Evolutionary conservation across 2,113 vertebrate genomes (phyloP), one percentile per base, ranked within the genome.

Genomic region (Pedetes capensis): DNA sequence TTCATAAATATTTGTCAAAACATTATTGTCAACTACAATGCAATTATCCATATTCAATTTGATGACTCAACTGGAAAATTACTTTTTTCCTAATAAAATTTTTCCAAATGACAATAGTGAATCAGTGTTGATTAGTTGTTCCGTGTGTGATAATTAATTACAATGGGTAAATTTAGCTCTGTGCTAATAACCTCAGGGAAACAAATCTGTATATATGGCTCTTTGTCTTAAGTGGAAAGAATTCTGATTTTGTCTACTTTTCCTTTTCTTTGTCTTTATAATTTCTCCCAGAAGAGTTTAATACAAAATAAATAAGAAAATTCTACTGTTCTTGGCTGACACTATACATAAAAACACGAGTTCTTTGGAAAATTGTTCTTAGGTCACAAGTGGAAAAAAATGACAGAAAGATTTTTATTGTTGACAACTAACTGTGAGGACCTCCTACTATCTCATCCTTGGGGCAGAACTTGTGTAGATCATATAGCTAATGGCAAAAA

Each of bases 11-110:
- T 95, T 96, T 98, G 97, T 96, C 96, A 97, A 95, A 96, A 96
- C 90, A 97, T 94, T 96, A 97, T 78, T 97, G 96, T 97, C 96
- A 97, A 84, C 66, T 93, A 94, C 64, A 93, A 96, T 94, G 85
- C 11, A 97, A 96, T 96, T 97, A 96, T 90, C 95, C 95, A 97
- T 83, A 96, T 93, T 98, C 91, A 88, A 76, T 97, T 83, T 98
- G 97, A 97, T 95, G 96, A 97, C 91, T 97, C 97, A 97, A 97
- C 96, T 98, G 95, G 97, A 98, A 97, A 98, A 97, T 97, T 96
- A 97, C 75, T 92, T 94, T 94, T 97, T 97, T 96, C 34, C 96
- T 97, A 98, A 98, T 95, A 98, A 96, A 96, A 71, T 97, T 95
- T 94, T 93, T 95, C 93, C 78, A 96, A 97, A 80, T 95, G 96